These are phyloP conservation scores for Micronisus gabar DNA, from an alignment of 2,113 vertebrate species.

Conservation along the genomic window DNA sequence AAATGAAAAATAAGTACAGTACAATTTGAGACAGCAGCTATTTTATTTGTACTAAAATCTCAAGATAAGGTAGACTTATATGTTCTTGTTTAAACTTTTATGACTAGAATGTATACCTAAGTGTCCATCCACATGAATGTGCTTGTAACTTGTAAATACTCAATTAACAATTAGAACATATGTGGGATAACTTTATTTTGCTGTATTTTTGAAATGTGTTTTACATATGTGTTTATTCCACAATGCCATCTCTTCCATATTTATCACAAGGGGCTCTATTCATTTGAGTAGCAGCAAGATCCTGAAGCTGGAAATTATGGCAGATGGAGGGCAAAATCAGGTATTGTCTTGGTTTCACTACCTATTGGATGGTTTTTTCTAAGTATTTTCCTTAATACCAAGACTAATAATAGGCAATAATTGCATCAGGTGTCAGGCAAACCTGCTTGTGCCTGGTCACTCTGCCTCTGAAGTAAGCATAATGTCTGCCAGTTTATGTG, in stretches of 20 bases:
- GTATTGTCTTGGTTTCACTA: background rate
- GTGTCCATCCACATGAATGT: background rate
- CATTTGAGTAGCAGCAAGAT: background rate
- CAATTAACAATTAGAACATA: background rate
- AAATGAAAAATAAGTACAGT: slow-evolving; percentile 5
- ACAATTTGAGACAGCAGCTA: background rate
- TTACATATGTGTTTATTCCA: background rate
- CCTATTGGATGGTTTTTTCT: background rate
- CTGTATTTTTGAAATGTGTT: background rate
- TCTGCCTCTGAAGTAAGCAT: background rate
- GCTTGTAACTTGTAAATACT: background rate
- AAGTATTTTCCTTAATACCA: background rate
- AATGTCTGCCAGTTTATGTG: background rate
- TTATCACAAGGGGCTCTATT: background rate
- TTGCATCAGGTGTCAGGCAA: background rate
- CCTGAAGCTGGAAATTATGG: background rate
- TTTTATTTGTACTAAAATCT: background rate
- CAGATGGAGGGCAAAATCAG: background rate
- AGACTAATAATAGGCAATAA: background rate
- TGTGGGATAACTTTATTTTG: background rate
- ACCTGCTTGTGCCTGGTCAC: background rate
- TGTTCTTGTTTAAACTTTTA: background rate
- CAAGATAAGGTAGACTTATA: background rate
- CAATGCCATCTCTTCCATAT: background rate
- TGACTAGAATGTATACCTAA: background rate